Evolutionary conservation across 30 jellyfish, hydroid and myxozoan species (phyloP), one percentile per base, ranked within the genome.

Genomic region (Turritopsis dohrnii): DNA sequence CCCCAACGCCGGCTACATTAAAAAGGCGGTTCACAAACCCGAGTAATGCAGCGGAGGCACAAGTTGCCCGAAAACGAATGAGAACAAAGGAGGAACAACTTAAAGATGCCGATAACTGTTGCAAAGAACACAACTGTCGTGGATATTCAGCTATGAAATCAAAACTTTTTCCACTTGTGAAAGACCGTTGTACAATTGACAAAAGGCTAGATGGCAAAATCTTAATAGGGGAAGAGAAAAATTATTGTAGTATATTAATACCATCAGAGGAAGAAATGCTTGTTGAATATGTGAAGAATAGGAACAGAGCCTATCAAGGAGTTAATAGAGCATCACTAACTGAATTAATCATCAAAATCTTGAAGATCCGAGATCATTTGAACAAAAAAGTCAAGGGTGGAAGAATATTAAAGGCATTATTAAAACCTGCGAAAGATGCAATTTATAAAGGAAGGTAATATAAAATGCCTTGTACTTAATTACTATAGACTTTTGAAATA

Each of bases 261-360:
- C 72, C 72, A 54, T n/a, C n/a, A n/a, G 72, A 54, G 21, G 72
- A 54, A 54, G 72, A 54, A 54, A 16, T 17, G 17, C 80, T 71
- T 71, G 80, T 71, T 19, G 28, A 71, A 71, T 71, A 71, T 71
- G 80, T 71, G 80, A 71, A 71, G 80, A 71, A 71, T 71, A 71
- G 28, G 28, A 71, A 71, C 28, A 19, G 80, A 24, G 80, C 80
- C 19, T 71, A 71, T 23, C 80, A 71, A 71, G 80, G 80, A 16
- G 28, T 71, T 16, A 71, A 71, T 71, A 71, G 28, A 23, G 19
- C 80, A 16, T 19, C 19, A 19, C 80, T 71, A 16, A 71, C 80
- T 16, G 28, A 71, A 71, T 23, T 71, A 19, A 71, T 71, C 28
- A 71, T 71, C 28, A 28, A 71, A 16, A 71, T 23, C 19, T 71